These are phyloP conservation scores for Strigops habroptila DNA, from an alignment of 2,113 vertebrate genomes.

Conservation along the genomic window DNA sequence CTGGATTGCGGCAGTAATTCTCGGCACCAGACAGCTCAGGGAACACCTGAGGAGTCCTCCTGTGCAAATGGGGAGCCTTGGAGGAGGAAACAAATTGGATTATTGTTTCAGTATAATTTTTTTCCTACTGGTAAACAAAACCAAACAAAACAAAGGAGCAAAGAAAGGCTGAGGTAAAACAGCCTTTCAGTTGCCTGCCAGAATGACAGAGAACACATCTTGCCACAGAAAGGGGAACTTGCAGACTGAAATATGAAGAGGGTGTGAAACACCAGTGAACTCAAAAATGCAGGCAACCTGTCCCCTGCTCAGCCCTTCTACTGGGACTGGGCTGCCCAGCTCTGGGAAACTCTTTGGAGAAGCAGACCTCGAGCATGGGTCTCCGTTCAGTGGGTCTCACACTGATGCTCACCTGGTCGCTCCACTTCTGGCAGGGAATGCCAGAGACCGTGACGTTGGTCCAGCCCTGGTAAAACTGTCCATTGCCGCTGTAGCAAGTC, in stretches of 20 bases:
- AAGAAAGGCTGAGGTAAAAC: not conserved
- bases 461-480: slow-evolving; percentile 83
- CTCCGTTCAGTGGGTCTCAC: not conserved
- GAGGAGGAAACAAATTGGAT: not conserved
- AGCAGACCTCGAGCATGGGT: fast-evolving
- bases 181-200: not conserved
- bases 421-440: slow-evolving; percentile 85
- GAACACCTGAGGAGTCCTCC: slow-evolving; percentile 80
- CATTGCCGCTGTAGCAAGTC: slow-evolving; percentile 82
- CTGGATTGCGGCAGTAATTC: slow-evolving; percentile 88
- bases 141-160: not conserved
- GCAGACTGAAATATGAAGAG: not conserved
- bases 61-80: slow-evolving; percentile 83
- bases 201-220: not conserved
- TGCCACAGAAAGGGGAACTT: not conserved
- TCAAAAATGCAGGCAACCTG: not conserved
- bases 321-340: not conserved
- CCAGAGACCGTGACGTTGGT: slow-evolving; percentile 79
- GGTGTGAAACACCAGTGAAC: not conserved
- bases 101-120: not conserved
- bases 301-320: not conserved
- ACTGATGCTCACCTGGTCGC: slow-evolving; percentile 74
- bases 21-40: slow-evolving; percentile 82
- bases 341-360: not conserved
- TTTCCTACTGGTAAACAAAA: not conserved